phyloP scores from a whole-genome alignment of 2,113 vertebrate genomes.

The Okapia johnstoni region DNA sequence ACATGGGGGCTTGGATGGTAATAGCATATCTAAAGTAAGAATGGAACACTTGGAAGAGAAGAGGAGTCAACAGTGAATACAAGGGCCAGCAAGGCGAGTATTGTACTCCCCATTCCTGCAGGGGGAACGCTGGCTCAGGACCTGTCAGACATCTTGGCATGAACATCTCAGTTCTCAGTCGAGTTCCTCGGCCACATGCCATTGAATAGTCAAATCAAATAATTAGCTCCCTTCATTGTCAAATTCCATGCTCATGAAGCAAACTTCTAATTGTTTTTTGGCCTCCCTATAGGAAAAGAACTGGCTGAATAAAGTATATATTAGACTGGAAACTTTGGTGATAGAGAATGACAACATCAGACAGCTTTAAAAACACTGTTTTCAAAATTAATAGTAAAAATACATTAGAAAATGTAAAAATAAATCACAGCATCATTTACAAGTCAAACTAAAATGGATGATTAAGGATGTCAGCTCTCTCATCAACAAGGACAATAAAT shows the following conservation, averaged over 20 bases:
- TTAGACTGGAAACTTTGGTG: neutral
- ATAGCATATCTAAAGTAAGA: neutral
- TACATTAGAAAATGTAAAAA: neutral
- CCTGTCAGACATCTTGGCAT: neutral
- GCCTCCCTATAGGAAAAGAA: neutral
- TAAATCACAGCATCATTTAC: neutral
- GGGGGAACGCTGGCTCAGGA: neutral
- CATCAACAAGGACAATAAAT: neutral
- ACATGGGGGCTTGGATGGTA: neutral
- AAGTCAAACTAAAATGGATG: neutral
- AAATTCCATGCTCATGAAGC: neutral
- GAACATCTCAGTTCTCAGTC: neutral
- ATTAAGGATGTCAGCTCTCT: neutral
- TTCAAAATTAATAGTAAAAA: constrained; percentile 8
- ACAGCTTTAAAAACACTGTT: neutral
- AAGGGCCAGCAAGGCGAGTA: neutral
- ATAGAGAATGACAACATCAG: neutral
- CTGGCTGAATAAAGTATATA: neutral
- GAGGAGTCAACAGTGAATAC: neutral
- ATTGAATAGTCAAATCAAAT: neutral
- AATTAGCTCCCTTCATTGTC: constrained; percentile 29
- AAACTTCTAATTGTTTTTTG: constrained; percentile 34
- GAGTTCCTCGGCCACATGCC: neutral
- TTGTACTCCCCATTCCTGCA: neutral
- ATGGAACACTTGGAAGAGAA: neutral